These are phyloP conservation scores for Pelagia noctiluca DNA, from an alignment of 30 jellyfish, hydroid and myxozoan species.

Conservation along the genomic window DNA sequence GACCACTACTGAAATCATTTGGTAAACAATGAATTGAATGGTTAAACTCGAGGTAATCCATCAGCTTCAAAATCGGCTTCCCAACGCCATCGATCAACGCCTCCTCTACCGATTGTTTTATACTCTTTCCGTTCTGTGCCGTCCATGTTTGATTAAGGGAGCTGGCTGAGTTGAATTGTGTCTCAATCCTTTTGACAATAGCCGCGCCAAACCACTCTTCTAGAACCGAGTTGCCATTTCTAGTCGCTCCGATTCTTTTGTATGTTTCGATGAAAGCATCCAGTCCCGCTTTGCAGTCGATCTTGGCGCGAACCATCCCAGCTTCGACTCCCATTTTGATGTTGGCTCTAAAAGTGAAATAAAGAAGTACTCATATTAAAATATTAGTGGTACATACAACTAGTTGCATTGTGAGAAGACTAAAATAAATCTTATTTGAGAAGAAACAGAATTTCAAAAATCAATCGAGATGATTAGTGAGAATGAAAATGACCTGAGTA, in stretches of 20 bases:
- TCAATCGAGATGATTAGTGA: neutral
- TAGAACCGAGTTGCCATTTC: conserved; percentile 43
- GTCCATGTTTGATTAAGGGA: conserved; percentile 57
- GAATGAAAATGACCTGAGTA: neutral
- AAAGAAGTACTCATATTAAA: neutral
- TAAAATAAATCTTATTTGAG: neutral
- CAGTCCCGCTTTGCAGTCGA: conserved; percentile 89
- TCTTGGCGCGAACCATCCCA: conserved; percentile 86
- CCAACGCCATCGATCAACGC: conserved; percentile 90
- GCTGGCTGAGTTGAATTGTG: neutral
- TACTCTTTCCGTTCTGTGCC: conserved; percentile 31
- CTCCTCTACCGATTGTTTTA: conserved; percentile 40
- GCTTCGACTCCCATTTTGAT: conserved; percentile 81
- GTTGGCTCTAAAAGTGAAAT: conserved; percentile 62
- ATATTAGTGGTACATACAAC: too few relatives aligned
- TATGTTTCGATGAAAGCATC: conserved; percentile 77
- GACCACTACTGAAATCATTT: conserved; percentile 88
- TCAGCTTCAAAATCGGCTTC: conserved; percentile 61
- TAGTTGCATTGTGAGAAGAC: neutral
- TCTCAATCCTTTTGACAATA: neutral
- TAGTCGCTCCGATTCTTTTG: conserved; percentile 28
- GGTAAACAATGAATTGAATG: conserved; percentile 91
- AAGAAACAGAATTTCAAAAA: neutral
- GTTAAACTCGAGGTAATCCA: conserved; percentile 69
- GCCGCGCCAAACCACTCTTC: conserved; percentile 57